Evolutionary conservation across 1,140 invertebrate genomes (phyloP).

Genomic region (Danaus plexippus): DNA sequence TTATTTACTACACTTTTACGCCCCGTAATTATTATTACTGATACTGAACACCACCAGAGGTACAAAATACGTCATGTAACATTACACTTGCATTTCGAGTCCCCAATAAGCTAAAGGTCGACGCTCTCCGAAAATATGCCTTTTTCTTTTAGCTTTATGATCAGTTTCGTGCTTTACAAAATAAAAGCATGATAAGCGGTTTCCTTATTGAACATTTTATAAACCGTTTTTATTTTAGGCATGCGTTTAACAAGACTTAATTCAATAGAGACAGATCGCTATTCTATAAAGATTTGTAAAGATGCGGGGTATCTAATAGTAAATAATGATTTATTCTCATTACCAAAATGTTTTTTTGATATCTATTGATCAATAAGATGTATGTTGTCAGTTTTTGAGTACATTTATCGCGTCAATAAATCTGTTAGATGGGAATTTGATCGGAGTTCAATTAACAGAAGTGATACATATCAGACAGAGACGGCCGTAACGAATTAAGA

Average conservation of each 20-base stretch:
- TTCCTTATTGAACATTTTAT: neutral
- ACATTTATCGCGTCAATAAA: constrained; percentile 12
- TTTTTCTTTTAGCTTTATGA: constrained; percentile 38
- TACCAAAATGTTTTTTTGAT: constrained; percentile 33
- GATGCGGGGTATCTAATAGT: constrained; percentile 23
- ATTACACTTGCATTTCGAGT: constrained; percentile 28
- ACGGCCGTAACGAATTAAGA: constrained; percentile 9
- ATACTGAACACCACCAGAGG: neutral
- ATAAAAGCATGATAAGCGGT: neutral
- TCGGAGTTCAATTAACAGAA: constrained; percentile 45
- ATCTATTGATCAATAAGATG: constrained; percentile 30
- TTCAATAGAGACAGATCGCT: constrained; percentile 20
- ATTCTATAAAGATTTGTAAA: constrained; percentile 37
- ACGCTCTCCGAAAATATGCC: constrained; percentile 37
- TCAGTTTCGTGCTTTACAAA: neutral
- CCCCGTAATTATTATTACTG: constrained; percentile 2
- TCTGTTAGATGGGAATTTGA: constrained; percentile 20
- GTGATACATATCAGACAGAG: constrained; percentile 26
- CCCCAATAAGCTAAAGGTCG: constrained; percentile 35
- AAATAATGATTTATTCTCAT: constrained; percentile 34
- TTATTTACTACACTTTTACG: constrained; percentile 5
- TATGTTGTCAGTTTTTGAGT: constrained; percentile 37
- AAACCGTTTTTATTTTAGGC: neutral
- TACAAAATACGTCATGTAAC: too few species aligned
- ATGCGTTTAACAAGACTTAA: neutral